These are phyloP conservation scores for Sus scrofa DNA, from an alignment of 2,113 vertebrate genomes.

Conservation along the genomic window DNA sequence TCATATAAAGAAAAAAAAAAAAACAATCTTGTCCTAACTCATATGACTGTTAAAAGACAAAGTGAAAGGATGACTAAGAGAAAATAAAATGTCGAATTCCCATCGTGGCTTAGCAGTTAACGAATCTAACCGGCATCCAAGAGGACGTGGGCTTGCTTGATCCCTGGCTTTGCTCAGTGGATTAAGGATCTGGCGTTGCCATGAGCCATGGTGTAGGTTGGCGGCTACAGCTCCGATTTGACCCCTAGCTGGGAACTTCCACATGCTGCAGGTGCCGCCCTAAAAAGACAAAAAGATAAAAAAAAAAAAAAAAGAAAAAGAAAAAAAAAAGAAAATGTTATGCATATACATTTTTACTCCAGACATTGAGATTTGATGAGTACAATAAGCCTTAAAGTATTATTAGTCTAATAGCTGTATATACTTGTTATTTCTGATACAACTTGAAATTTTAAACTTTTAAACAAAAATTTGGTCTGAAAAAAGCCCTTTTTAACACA, in stretches of 20 bases:
- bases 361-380: background rate
- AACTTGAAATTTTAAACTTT: conserved; percentile 1
- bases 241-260: no score
- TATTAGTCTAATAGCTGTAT: background rate
- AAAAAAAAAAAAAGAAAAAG: no score
- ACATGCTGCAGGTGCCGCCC: no score
- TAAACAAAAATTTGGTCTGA: background rate
- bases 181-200: no score
- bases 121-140: no score
- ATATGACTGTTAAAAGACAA: background rate
- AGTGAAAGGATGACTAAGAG: background rate
- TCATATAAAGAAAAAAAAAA: background rate
- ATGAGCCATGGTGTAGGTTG: no score
- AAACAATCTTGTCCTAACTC: background rate
- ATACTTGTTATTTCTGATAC: background rate
- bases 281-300: no score
- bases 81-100: background rate
- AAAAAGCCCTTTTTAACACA: background rate
- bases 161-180: no score
- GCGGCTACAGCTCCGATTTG: no score
- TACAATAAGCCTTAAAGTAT: background rate
- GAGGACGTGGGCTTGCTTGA: no score
- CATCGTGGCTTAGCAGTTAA: no score
- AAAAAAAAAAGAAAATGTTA: no score
- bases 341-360: background rate